Percentiles rank a stretch among this genome's conserved stretches.
Conservation (phyloP, 2,113 vertebrate species). For the Petaurus breviceps region DNA sequence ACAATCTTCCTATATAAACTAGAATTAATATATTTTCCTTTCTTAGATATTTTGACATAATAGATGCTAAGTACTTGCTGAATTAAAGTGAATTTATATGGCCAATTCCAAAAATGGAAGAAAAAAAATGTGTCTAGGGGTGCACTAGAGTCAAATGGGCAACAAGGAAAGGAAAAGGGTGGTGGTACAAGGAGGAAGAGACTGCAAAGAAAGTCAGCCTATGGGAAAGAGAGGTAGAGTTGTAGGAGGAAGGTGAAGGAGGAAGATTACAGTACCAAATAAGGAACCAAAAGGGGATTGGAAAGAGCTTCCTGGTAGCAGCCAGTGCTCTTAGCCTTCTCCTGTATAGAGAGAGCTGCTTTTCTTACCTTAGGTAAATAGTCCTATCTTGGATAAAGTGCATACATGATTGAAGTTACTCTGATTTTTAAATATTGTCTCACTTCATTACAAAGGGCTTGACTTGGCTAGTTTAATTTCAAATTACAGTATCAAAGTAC, state of each 20-base stretch:
- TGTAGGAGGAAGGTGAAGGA: background rate
- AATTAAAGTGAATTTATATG: background rate
- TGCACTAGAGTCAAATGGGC: background rate
- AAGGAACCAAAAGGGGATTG: background rate
- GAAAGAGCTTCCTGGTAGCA: background rate
- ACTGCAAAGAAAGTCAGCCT: background rate
- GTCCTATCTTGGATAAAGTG: background rate
- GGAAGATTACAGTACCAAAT: background rate
- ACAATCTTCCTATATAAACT: background rate
- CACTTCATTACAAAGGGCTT: background rate
- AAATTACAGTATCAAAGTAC: background rate
- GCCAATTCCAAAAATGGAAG: background rate
- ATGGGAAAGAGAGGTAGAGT: background rate
- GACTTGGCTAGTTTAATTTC: background rate
- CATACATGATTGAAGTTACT: background rate
- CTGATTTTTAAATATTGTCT: background rate
- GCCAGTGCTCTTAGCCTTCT: background rate
- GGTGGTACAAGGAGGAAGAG: background rate
- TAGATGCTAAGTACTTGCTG: background rate
- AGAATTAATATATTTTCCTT: background rate
- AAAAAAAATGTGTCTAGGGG: background rate
- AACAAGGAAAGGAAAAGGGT: background rate
- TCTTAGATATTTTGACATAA: background rate
- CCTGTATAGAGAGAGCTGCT: background rate
- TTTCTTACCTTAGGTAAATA: background rate